A percentile compares a stretch with the other conserved stretches of the same genome.
Conservation (phyloP, 2,113 vertebrate genomes). For the Pagrus major region DNA sequence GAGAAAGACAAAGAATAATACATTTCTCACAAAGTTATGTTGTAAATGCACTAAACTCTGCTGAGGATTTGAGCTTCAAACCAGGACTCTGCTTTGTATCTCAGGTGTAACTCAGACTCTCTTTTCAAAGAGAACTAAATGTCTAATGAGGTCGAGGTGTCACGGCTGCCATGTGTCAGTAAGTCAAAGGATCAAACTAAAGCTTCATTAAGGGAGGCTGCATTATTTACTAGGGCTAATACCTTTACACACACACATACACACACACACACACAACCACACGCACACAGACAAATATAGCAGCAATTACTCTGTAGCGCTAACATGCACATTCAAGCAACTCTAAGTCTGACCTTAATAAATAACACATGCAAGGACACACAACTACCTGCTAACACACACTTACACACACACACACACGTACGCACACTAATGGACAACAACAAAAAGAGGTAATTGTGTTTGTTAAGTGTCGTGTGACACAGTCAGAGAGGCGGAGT, state of each 20-base stretch:
- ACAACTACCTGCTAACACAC: neutral
- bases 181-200: slow-evolving; percentile 60
- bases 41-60: neutral
- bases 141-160: slow-evolving; percentile 20
- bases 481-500: neutral
- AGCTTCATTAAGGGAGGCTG: slow-evolving; percentile 42
- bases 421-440: too few relatives aligned
- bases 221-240: slow-evolving; percentile 57
- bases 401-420: slow-evolving; percentile 12
- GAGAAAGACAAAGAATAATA: too few relatives aligned
- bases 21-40: neutral
- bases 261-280: slow-evolving; percentile 25
- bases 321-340: neutral
- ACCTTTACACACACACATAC: slow-evolving; percentile 14
- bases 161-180: slow-evolving; percentile 36
- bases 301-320: neutral
- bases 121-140: slow-evolving; percentile 23
- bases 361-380: slow-evolving; percentile 17
- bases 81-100: neutral
- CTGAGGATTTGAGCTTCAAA: neutral
- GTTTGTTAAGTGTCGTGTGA: neutral
- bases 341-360: slow-evolving; percentile 24
- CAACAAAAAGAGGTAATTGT: neutral
- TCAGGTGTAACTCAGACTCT: slow-evolving; percentile 21
- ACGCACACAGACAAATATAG: neutral